phyloP scores from a whole-genome alignment of 2,797 vertebrate genomes.

The Crenichthys baileyi region DNA sequence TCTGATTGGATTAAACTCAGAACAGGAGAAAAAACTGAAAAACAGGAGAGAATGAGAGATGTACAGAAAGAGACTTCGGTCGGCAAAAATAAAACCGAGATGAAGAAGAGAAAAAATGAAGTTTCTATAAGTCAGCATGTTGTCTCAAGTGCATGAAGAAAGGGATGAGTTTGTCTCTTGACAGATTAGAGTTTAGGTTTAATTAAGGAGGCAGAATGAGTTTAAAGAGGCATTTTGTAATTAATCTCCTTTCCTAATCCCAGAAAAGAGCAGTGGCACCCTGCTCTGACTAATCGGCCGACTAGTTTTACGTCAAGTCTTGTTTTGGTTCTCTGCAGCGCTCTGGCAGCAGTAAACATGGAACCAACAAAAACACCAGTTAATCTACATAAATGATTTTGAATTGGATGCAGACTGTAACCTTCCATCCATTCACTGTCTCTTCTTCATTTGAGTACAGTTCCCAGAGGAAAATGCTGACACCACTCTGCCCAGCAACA shows the following conservation, averaged over 20 bases:
- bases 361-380: neutral
- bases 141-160: neutral
- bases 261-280: slow-evolving; percentile 63
- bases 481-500: too few relatives aligned
- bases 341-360: neutral
- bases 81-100: neutral
- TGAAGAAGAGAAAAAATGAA: neutral
- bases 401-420: too few relatives aligned
- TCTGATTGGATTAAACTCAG: slow-evolving; percentile 5
- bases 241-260: slow-evolving; percentile 71
- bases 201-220: slow-evolving; percentile 69
- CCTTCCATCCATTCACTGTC: too few relatives aligned
- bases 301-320: neutral
- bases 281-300: neutral
- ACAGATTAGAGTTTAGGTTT: slow-evolving; percentile 54
- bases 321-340: neutral
- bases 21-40: neutral
- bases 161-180: neutral
- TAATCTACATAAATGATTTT: neutral
- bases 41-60: neutral
- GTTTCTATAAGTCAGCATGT: neutral
- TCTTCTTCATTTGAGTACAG: too few relatives aligned
- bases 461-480: too few relatives aligned
- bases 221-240: slow-evolving; percentile 60
- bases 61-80: neutral